Conservation (phyloP, 2,113 vertebrate genomes). For the Dryoscopus gambensis region DNA sequence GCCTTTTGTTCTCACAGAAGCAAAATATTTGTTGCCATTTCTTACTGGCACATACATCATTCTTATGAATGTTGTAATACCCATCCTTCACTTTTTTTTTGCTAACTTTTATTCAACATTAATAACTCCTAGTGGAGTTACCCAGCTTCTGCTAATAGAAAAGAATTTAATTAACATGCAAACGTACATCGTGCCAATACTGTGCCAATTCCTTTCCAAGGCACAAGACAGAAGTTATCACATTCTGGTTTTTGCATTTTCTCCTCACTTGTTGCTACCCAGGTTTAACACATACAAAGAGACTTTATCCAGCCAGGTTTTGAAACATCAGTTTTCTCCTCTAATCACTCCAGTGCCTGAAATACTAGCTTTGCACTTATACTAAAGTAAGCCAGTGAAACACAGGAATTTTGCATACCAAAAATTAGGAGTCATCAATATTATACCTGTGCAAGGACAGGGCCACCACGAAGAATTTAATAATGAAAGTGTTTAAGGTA, state of each 20-base stretch:
- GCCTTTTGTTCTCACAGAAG: neutral
- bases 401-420: neutral
- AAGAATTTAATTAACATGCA: neutral
- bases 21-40: neutral
- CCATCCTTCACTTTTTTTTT: neutral
- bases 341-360: neutral
- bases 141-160: neutral
- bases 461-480: rapidly evolving
- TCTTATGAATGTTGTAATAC: neutral
- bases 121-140: neutral
- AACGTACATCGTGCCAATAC: neutral
- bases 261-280: neutral
- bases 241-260: neutral
- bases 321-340: neutral
- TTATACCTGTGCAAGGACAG: neutral
- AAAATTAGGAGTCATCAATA: neutral
- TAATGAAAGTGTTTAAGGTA: neutral
- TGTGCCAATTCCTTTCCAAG: neutral
- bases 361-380: neutral
- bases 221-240: neutral
- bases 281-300: neutral
- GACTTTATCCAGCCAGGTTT: neutral
- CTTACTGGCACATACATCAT: neutral
- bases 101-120: neutral
- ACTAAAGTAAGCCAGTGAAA: neutral